Percentiles rank a stretch among this genome's conserved stretches.
These are phyloP conservation scores for Otus sunia DNA, from an alignment of 2,113 vertebrate genomes.

Conservation along the genomic window DNA sequence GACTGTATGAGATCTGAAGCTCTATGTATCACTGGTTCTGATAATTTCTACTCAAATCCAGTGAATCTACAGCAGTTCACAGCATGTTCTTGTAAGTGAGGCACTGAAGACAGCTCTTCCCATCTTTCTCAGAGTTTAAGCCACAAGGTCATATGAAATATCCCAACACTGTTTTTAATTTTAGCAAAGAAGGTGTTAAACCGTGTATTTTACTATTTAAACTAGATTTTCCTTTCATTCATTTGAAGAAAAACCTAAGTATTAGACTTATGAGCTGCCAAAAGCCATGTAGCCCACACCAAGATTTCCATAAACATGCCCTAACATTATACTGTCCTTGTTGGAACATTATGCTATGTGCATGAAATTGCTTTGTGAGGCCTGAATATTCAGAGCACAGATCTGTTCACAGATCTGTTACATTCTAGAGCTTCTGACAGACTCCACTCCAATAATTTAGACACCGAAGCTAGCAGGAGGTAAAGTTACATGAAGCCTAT, in stretches of 20 bases:
- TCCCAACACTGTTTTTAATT: background rate
- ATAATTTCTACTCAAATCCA: background rate
- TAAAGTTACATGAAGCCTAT: background rate
- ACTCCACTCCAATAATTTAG: background rate
- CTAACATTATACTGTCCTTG: background rate
- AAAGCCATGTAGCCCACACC: background rate
- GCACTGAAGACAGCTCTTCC: background rate
- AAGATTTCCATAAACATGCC: background rate
- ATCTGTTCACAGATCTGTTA: background rate
- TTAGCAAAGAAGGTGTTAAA: background rate
- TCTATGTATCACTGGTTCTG: background rate
- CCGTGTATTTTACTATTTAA: background rate
- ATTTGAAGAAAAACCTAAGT: background rate
- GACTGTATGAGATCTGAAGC: background rate
- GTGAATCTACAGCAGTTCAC: background rate
- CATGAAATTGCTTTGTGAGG: background rate
- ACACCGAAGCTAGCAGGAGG: background rate
- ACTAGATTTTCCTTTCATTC: background rate
- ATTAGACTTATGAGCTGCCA: background rate
- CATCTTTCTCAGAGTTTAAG: background rate
- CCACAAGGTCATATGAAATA: background rate
- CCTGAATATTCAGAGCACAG: background rate
- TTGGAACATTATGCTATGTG: background rate
- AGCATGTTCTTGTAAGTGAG: background rate
- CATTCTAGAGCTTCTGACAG: background rate